phyloP scores from a whole-genome alignment of 1,140 invertebrate species.

The Delia radicum region DNA sequence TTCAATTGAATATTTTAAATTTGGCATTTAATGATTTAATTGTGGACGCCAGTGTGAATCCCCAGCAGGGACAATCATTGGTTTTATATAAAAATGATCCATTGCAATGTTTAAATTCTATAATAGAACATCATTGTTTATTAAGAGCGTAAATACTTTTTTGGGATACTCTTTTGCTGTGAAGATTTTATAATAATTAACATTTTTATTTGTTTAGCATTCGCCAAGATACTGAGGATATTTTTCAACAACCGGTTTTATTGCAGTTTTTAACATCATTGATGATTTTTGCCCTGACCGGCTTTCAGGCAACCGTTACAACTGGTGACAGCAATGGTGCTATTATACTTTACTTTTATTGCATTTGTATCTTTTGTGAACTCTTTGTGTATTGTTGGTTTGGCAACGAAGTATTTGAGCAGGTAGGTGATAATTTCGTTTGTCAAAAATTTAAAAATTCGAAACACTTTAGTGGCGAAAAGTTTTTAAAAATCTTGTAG shows the following conservation, averaged over 20 bases:
- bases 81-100: background rate
- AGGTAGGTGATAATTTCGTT: too few species aligned
- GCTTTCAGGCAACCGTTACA: slow-evolving; percentile 40
- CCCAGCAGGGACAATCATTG: background rate
- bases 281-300: slow-evolving; percentile 41
- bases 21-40: slow-evolving; percentile 39
- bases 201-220: slow-evolving; percentile 32
- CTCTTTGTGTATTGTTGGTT: slow-evolving; percentile 48
- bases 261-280: slow-evolving; percentile 44
- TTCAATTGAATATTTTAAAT: slow-evolving; percentile 43
- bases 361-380: slow-evolving; percentile 40
- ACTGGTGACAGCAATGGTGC: slow-evolving; percentile 36
- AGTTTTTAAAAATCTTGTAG: too few species aligned
- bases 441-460: too few species aligned
- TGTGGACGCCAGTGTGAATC: too few species aligned
- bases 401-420: slow-evolving; percentile 44
- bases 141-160: slow-evolving; percentile 40
- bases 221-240: slow-evolving; percentile 37
- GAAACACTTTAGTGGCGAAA: too few species aligned
- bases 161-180: too few species aligned
- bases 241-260: slow-evolving; percentile 39
- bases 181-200: too few species aligned
- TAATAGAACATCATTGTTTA: slow-evolving; percentile 41
- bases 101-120: slow-evolving; percentile 30
- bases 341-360: slow-evolving; percentile 39